A percentile compares a stretch with the other conserved stretches of the same genome.
phyloP scores from a whole-genome alignment of 1,140 invertebrate genomes.

The Achroia grisella region DNA sequence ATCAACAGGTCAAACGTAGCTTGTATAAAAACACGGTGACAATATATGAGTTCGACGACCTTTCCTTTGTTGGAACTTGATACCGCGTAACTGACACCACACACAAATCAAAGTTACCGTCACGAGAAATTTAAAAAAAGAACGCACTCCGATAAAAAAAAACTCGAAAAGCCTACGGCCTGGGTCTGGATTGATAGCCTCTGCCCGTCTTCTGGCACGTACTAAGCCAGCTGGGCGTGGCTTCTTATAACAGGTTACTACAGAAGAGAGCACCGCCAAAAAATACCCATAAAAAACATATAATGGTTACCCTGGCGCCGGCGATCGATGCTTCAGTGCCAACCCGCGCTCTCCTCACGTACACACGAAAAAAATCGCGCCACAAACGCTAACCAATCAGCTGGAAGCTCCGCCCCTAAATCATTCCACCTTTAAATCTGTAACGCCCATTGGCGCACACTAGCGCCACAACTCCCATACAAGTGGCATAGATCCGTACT shows the following conservation, averaged over 20 bases:
- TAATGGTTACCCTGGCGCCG: constrained; percentile 58
- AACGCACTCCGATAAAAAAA: constrained; percentile 42
- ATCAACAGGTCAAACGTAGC: constrained; percentile 4
- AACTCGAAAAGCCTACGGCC: constrained; percentile 45
- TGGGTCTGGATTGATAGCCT: constrained; percentile 55
- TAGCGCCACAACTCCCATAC: constrained; percentile 52
- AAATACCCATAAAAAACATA: constrained; percentile 71
- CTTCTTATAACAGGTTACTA: constrained; percentile 60
- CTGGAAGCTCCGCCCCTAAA: constrained; percentile 22
- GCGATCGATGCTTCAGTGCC: constrained; percentile 56
- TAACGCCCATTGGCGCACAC: constrained; percentile 25
- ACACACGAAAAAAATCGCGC: constrained; percentile 58
- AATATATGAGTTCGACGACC: constrained; percentile 4
- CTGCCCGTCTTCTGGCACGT: constrained; percentile 38
- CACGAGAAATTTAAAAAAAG: constrained; percentile 40
- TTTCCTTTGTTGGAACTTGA: neutral
- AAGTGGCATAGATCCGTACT: constrained; percentile 48
- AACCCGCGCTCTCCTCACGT: constrained; percentile 50
- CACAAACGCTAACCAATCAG: constrained; percentile 37
- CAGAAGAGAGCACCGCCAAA: constrained; percentile 58
- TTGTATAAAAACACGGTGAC: neutral
- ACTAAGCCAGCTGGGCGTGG: constrained; percentile 52
- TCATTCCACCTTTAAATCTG: constrained; percentile 27
- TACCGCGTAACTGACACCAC: constrained; percentile 34
- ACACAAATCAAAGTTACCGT: constrained; percentile 49